Percentiles rank a stretch among this genome's conserved stretches.
These are phyloP conservation scores for Zelostemma sp. DNA, from an alignment of 1,140 invertebrate species.

Conservation along the genomic window DNA sequence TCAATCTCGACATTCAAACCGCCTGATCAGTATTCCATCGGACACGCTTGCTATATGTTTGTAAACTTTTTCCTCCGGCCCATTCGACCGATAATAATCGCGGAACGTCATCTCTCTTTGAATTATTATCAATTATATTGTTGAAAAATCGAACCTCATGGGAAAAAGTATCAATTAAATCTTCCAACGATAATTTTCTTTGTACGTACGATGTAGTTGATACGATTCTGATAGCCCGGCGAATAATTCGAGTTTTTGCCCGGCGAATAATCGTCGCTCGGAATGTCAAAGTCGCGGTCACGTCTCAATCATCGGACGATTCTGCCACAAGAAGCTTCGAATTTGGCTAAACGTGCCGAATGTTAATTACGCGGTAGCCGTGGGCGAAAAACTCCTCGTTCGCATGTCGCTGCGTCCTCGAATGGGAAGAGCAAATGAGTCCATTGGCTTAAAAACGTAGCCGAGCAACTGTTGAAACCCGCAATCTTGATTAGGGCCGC, in stretches of 20 bases:
- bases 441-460: slow-evolving; percentile 38
- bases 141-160: too few species aligned
- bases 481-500: slow-evolving; percentile 44
- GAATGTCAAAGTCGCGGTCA: slow-evolving; percentile 54
- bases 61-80: too few species aligned
- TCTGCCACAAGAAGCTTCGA: slow-evolving; percentile 32
- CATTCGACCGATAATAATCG: too few species aligned
- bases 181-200: background rate
- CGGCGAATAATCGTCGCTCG: background rate
- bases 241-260: background rate
- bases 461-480: slow-evolving; percentile 36
- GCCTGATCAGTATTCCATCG: too few species aligned
- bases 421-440: slow-evolving; percentile 42
- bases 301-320: slow-evolving; percentile 59
- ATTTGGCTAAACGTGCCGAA: slow-evolving; percentile 61
- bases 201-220: background rate
- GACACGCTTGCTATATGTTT: background rate
- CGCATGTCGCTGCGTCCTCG: slow-evolving; percentile 25
- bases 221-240: background rate
- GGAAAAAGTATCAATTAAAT: too few species aligned
- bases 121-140: too few species aligned
- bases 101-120: too few species aligned
- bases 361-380: slow-evolving; percentile 60
- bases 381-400: slow-evolving; percentile 38
- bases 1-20: slow-evolving; percentile 42